Evolutionary conservation across 2,113 vertebrate species (phyloP), one percentile per base, ranked within the genome.

Genomic region (Elachura formosa): DNA sequence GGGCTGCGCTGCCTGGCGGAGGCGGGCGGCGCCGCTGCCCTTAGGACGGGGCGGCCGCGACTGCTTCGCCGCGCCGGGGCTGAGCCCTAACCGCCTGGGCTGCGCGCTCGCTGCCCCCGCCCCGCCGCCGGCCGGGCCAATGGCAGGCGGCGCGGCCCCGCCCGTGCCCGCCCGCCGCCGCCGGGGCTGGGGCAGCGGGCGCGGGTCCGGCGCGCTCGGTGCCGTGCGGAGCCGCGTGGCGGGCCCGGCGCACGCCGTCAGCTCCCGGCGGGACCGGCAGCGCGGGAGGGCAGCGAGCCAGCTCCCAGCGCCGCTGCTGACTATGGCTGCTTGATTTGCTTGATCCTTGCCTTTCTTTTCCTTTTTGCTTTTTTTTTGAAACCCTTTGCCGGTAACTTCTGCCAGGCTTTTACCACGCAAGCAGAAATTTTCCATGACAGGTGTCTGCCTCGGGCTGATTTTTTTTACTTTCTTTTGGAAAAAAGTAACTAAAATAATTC

Each of bases 371-470:
- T 38, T 8, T 31, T 58, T 49, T 58, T 18, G 1, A 52, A 38
- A 40, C 48, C 3, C 48, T 48, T 63, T 6, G 51, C 64, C 3
- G 16, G 56, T 19, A 12, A 26, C 52, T 49, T 29, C 29, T 79
- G 92, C 85, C 90, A 34, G 54, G 28, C 9, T 63, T 29, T 31
- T 38, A 71, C 77, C n/a, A 14, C 5, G 17, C 75, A 29, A 24
- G 58, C 66, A 61, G 86, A 90, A 83, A 75, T 85, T 80, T 93
- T 95, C 93, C 76, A 26, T n/a, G 66, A 80, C 94, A 80, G 89
- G 89, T 92, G 91, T 54, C 67, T 80, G 63, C 94, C 72, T 72
- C 49, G 3, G 79, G 79, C 43, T 78, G 38, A 7, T 43, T 31
- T 68, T 56, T 77, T n/a, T 79, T 64, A n/a, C 56, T 73, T 73